Conservation (phyloP, 23 tunicate genomes). For the Styela plicata region DNA sequence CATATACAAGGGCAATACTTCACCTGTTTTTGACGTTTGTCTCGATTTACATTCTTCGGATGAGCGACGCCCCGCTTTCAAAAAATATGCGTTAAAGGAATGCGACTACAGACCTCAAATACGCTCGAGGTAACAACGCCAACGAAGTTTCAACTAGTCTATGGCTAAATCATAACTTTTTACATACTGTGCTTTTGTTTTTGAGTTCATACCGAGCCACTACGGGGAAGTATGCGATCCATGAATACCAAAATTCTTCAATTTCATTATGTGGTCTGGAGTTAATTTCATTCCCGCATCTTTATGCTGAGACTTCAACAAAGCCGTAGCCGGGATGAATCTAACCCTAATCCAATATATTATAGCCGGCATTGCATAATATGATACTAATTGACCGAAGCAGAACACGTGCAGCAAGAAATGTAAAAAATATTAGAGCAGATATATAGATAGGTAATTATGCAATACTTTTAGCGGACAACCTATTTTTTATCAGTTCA, state of each 20-base stretch:
- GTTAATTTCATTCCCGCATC: neutral
- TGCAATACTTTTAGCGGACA: too few relatives aligned
- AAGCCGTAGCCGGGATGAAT: neutral
- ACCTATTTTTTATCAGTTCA: neutral
- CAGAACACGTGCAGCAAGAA: too few relatives aligned
- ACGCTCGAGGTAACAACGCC: too few relatives aligned
- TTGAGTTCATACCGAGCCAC: neutral
- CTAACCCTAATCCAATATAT: neutral
- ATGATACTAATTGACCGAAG: neutral
- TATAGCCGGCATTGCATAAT: neutral
- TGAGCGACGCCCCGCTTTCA: neutral
- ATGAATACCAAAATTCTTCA: too few relatives aligned
- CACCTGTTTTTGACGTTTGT: too few relatives aligned
- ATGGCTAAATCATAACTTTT: neutral
- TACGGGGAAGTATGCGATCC: too few relatives aligned
- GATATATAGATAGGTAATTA: too few relatives aligned
- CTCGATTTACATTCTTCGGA: too few relatives aligned
- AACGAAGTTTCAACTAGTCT: neutral
- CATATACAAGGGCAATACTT: too few relatives aligned
- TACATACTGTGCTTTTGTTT: neutral
- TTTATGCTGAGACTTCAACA: neutral
- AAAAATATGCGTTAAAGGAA: too few relatives aligned
- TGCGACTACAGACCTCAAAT: too few relatives aligned
- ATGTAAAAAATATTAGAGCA: too few relatives aligned
- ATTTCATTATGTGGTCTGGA: neutral